Conservation (phyloP, 2,113 vertebrate species). For the Centrocercus urophasianus region DNA sequence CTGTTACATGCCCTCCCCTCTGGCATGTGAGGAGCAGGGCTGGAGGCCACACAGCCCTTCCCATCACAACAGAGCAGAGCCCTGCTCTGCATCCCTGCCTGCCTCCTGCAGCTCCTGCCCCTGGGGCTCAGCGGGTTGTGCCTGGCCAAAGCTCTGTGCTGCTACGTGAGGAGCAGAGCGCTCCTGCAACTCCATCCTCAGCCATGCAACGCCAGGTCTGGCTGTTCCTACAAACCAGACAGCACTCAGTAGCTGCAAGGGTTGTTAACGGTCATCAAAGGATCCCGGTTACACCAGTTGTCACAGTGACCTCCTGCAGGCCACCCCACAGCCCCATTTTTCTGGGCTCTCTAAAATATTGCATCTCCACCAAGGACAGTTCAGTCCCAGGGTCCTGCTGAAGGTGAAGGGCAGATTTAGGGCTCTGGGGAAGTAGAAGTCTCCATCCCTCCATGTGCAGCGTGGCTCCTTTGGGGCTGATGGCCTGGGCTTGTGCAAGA, state of each 20-base stretch:
- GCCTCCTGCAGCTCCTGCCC: fast-evolving
- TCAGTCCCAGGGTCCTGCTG: background rate
- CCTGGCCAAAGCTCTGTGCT: background rate
- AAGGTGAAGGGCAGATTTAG: background rate
- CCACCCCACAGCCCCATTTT: background rate
- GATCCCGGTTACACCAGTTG: background rate
- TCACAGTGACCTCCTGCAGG: background rate
- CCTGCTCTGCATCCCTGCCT: background rate
- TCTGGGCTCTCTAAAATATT: background rate
- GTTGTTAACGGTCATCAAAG: constrained; percentile 58
- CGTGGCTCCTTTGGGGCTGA: background rate
- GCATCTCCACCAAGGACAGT: background rate
- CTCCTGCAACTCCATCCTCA: background rate
- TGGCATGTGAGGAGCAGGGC: fast-evolving
- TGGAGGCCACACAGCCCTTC: background rate
- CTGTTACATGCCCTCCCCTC: background rate
- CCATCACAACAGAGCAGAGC: background rate
- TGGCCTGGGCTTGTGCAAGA: too few species aligned
- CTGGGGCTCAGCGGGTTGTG: background rate
- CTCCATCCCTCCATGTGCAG: background rate
- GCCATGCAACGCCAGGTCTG: background rate
- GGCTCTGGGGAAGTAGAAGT: background rate
- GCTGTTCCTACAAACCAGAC: background rate
- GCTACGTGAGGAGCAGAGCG: background rate
- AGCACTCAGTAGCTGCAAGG: constrained; percentile 4